Conservation (phyloP, 1,140 invertebrate genomes). For the Gyrodactylus bullatarudis region DNA sequence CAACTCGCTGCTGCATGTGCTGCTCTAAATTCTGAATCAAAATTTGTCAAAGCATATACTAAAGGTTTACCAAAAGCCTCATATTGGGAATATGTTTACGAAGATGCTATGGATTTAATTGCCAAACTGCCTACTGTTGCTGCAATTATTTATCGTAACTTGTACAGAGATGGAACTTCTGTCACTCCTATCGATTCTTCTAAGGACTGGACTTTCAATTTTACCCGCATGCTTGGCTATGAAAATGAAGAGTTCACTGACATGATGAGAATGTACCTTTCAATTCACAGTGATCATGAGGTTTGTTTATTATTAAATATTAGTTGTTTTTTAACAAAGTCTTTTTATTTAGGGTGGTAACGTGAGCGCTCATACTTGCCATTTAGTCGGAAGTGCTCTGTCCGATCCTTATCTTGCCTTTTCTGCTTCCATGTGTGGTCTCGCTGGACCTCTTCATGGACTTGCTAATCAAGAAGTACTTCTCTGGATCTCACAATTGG, state of each 20-base stretch:
- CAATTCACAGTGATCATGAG: conserved; percentile 33
- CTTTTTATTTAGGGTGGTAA: conserved; percentile 48
- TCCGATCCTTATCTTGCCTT: conserved; percentile 76
- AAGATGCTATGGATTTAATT: conserved; percentile 77
- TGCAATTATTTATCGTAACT: conserved; percentile 63
- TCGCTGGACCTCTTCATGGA: conserved; percentile 74
- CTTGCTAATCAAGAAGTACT: conserved; percentile 49
- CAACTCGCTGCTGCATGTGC: conserved; percentile 68
- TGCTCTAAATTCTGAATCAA: conserved; percentile 59
- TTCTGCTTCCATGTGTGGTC: conserved; percentile 60
- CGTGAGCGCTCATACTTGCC: conserved; percentile 58
- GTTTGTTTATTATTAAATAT: not conserved
- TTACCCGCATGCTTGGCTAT: conserved; percentile 59
- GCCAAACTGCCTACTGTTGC: conserved; percentile 72
- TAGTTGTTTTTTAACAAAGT: not conserved
- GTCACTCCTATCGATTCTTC: conserved; percentile 45
- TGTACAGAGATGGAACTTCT: conserved; percentile 46
- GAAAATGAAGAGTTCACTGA: conserved; percentile 52
- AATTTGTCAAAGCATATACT: conserved; percentile 59
- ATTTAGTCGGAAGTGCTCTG: conserved; percentile 65
- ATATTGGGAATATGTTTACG: conserved; percentile 63
- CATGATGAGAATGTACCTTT: conserved; percentile 64
- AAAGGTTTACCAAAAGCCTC: conserved; percentile 44
- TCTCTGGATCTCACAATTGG: conserved; percentile 19
- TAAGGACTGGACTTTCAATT: conserved; percentile 63